Percentiles rank a stretch among this genome's conserved stretches.
phyloP scores from a whole-genome alignment of 1,140 invertebrate species.

The Drosophila persimilis region DNA sequence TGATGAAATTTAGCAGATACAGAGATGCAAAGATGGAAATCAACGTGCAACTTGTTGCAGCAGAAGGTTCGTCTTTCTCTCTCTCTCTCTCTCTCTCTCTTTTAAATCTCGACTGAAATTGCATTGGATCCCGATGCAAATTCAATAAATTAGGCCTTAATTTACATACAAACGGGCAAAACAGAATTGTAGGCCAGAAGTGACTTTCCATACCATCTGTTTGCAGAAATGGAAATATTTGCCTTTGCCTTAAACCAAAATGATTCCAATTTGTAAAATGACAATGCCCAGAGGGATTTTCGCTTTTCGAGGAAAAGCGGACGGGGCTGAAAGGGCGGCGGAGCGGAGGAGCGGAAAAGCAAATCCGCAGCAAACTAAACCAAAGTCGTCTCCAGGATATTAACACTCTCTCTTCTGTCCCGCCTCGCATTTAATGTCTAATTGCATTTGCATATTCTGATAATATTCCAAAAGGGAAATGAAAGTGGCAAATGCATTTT shows the following conservation, averaged over 20 bases:
- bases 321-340: no score
- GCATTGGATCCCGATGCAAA: constrained; percentile 48
- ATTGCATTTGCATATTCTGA: constrained; percentile 81
- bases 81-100: background rate
- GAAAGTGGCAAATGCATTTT: constrained; percentile 70
- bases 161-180: constrained; percentile 21
- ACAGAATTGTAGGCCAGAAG: background rate
- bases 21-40: constrained; percentile 30
- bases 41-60: constrained; percentile 61
- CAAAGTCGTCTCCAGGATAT: constrained; percentile 48
- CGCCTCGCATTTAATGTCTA: constrained; percentile 43
- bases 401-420: constrained; percentile 33
- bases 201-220: no score
- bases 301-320: background rate
- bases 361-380: constrained; percentile 29
- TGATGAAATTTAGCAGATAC: constrained; percentile 33
- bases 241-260: constrained; percentile 17
- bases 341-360: constrained; percentile 11
- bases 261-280: constrained; percentile 43
- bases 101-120: background rate
- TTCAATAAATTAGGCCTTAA: constrained; percentile 66
- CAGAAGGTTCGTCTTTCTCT: constrained; percentile 13
- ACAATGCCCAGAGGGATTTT: constrained; percentile 32
- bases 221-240: constrained; percentile 32
- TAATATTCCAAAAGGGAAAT: constrained; percentile 68